Percentiles rank a stretch among this genome's conserved stretches.
phyloP scores from a whole-genome alignment of 2,113 vertebrate species.

The Tenrec ecaudatus region DNA sequence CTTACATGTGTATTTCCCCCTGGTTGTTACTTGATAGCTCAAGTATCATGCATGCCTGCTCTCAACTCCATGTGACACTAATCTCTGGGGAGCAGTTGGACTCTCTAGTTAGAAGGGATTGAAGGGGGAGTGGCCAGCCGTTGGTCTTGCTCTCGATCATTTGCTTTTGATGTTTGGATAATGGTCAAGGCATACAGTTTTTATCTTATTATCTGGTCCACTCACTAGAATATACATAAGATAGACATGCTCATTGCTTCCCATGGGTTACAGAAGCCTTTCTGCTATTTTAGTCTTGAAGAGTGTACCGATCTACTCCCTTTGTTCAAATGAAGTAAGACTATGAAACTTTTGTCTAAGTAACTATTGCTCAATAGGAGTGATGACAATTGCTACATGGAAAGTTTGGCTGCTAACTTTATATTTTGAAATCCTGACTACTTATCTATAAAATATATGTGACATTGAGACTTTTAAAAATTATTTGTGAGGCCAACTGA shows the following conservation, averaged over 20 bases:
- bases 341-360: neutral
- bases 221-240: no score
- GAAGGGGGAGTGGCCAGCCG: no score
- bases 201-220: no score
- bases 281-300: neutral
- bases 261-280: neutral
- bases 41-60: no score
- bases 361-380: neutral
- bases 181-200: neutral
- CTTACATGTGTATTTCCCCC: no score
- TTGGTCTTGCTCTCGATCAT: no score
- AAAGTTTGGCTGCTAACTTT: constrained; percentile 11
- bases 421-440: neutral
- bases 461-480: neutral
- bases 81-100: no score
- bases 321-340: neutral
- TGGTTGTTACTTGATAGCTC: no score
- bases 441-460: neutral
- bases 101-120: no score
- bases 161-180: no score
- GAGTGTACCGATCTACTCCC: neutral
- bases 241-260: neutral
- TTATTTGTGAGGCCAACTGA: neutral
- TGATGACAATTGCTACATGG: neutral
- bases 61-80: no score